Evolutionary conservation across 23 tunicate genomes (phyloP).

Genomic region (Trididemnum miniatum): DNA sequence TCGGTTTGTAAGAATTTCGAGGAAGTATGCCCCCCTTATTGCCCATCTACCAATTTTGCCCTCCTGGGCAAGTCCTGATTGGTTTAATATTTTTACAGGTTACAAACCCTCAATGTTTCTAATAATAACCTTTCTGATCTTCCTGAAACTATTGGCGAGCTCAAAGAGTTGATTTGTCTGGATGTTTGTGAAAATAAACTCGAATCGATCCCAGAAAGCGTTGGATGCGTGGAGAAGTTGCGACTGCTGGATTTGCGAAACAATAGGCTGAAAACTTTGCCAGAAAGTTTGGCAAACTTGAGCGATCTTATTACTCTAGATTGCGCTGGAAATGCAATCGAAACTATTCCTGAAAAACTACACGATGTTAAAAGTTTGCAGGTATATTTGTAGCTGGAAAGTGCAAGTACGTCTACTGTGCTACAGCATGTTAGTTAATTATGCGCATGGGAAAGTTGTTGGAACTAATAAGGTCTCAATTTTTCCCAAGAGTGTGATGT

Average conservation of each 20-base stretch:
- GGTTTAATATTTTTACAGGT: no score
- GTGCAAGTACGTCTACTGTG: no score
- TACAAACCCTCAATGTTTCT: conserved; percentile 58
- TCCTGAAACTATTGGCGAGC: conserved; percentile 51
- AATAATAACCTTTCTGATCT: conserved; percentile 48
- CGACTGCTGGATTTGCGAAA: conserved; percentile 69
- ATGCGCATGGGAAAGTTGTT: no score
- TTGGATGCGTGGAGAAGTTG: conserved; percentile 51
- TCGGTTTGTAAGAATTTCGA: no score
- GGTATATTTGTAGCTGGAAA: no score
- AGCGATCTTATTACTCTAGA: conserved; percentile 63
- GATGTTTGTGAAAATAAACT: conserved; percentile 69
- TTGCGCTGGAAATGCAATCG: conserved; percentile 75
- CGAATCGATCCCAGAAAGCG: conserved; percentile 46
- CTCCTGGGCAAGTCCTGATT: no score
- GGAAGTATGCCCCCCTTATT: no score
- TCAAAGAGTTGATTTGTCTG: conserved; percentile 41
- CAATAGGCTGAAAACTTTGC: conserved; percentile 54
- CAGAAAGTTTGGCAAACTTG: conserved; percentile 51
- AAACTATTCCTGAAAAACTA: conserved; percentile 46
- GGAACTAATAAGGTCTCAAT: no score
- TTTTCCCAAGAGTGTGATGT: no score
- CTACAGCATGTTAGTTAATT: no score
- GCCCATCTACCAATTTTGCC: no score
- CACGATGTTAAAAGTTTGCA: conserved; percentile 54